Conservation (phyloP, 2,113 vertebrate species). For the Takifugu flavidus region DNA sequence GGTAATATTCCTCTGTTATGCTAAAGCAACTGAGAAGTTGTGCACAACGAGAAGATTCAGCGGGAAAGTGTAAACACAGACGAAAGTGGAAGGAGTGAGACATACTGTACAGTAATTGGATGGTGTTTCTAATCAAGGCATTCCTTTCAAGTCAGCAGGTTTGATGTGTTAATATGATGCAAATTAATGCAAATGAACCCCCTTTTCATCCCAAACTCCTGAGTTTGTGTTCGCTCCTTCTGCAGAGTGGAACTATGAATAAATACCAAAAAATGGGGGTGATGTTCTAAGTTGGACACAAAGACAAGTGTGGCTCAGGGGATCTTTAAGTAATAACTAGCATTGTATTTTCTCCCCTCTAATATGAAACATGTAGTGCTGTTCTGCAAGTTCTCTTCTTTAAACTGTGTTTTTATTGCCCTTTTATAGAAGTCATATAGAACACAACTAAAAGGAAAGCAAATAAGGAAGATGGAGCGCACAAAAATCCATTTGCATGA, state of each 20-base stretch:
- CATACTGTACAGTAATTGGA: slow-evolving; percentile 38
- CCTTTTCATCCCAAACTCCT: slow-evolving; percentile 47
- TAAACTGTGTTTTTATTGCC: background rate
- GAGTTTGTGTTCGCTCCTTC: slow-evolving; percentile 26
- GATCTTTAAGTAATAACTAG: background rate
- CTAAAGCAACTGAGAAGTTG: slow-evolving; percentile 16
- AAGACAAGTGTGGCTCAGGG: slow-evolving; percentile 2
- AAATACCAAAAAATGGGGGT: slow-evolving; percentile 8
- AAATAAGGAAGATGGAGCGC: too few relatives aligned
- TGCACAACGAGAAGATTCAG: background rate
- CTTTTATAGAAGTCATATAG: background rate
- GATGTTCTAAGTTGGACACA: slow-evolving; percentile 11
- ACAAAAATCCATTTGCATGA: slow-evolving; percentile 29
- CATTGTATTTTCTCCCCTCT: background rate
- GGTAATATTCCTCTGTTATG: slow-evolving; percentile 2
- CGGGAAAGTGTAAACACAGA: background rate
- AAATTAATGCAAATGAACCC: slow-evolving; percentile 68
- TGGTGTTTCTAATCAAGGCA: slow-evolving; percentile 66
- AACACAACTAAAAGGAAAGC: background rate
- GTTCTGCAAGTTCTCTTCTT: background rate
- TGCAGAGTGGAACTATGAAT: slow-evolving; percentile 37
- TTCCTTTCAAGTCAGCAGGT: slow-evolving; percentile 69
- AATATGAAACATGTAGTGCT: background rate
- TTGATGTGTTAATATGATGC: slow-evolving; percentile 75
- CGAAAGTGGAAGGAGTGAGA: slow-evolving; percentile 27